Base-by-base conservation (phyloP, 1,140 invertebrate genomes). In the Brachionus koreanus region DNA sequence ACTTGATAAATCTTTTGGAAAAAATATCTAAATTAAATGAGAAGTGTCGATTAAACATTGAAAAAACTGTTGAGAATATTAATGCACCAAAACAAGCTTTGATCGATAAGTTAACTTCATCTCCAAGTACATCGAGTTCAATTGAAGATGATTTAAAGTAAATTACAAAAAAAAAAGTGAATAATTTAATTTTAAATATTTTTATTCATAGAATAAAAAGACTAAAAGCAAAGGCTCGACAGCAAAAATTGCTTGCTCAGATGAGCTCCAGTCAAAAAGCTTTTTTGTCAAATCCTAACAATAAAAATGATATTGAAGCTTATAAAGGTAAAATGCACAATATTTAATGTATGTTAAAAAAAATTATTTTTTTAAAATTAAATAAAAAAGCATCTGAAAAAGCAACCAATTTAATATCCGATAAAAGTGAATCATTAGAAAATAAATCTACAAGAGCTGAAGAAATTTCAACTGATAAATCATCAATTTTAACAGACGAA, bases 1-100 rank as follows among this genome's bases (percentile, higher is more conserved):
- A 95, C 88, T 92, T 97, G 75, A 92, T 91, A 0, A 91, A 92
- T 84, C 86, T 97, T 49, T 84, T 90, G 12, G 89, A 90, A 83
- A 86, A 83, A 65, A 84, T 87, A 35, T 85, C 84, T 49, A 57
- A 76, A 63, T 63, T 83, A 42, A 87, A 84, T 83, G 77, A 84
- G 25, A 88, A 93, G 33, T 94, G 95, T 89, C 89, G 91, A 10
- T 88, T 90, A 82, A 93, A 93, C 84, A 83, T 86, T 9, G 84
- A 85, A 74, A 84, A 85, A 42, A 67, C 84, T 7, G 85, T 84
- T 37, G 79, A 83, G 35, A 67, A 33, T 13, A 72, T 9, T n/a
- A 49, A 83, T 35, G 39, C 67, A 61, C n/a, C 83, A 84, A 76
- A 83, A 76, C 19, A 65, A 72, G 52, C 19, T 39, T 46, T 57